Base-by-base conservation (phyloP, 1,140 invertebrate genomes). In the Camponotus pennsylvanicus region DNA sequence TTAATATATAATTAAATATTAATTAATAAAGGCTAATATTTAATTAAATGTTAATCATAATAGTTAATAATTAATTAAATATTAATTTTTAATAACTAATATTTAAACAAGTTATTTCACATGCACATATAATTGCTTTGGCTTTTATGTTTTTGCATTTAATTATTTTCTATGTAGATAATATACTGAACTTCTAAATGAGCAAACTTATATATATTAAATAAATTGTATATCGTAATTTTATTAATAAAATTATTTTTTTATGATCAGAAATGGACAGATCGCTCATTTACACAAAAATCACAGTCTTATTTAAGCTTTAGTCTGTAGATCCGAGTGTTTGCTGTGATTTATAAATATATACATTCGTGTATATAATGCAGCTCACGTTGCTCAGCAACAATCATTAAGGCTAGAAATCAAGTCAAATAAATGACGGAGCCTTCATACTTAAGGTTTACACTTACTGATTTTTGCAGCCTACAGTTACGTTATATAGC, bases 401-500 rank as follows among this genome's bases (percentile, higher is more conserved):
- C 69, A 70, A 78, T 55, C 11, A 82, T 83, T 83, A 77, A 67
- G 7, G 8, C 42, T 40, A 55, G 37, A 45, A 64, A 80, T 52
- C 27, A 63, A 79, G 21, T 67, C 18, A 85, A 8, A 82, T 61
- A 59, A 59, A 86, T 42, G 42, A 86, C 52, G 21, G 69, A 86
- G 32, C 9, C 27, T 71, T 55, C 64, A 66, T 86, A 80, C 76
- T 55, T 70, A 86, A 82, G 70, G 70, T 66, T 32, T 83, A 77
- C 67, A 57, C 55, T 61, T 73, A 63, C 71, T 69, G 66, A 67
- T 40, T 85, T 13, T 34, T 63, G 32, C 32, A 49, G 69, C 79
- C 69, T 88, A 78, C 76, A 89, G 84, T 86, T 83, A 83, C 78
- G 73, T 73, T 83, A 67, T 61, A 21, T 40, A 86, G 21, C 79